Conservation (phyloP, 2,888 invertebrate species). For the Drosophila infuscata region DNA sequence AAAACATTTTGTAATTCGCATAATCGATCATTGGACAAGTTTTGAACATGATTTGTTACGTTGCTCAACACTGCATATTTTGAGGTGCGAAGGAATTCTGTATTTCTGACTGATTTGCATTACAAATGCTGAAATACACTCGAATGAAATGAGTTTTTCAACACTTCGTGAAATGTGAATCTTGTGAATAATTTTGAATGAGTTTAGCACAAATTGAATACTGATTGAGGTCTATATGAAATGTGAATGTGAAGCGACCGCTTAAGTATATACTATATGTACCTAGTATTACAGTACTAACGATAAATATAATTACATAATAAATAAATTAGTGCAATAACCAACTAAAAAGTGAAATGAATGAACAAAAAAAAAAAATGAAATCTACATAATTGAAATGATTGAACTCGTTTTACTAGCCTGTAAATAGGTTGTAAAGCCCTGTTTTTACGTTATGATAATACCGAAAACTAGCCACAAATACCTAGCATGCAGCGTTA, state of each 20-base stretch:
- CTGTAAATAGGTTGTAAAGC: slow-evolving; percentile 85
- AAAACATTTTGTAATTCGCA: neutral
- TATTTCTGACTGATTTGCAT: neutral
- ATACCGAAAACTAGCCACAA: slow-evolving; percentile 54
- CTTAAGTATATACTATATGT: slow-evolving; percentile 29
- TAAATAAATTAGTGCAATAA: slow-evolving; percentile 45
- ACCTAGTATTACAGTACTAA: slow-evolving; percentile 40
- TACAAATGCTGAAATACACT: neutral
- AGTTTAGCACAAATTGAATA: slow-evolving; percentile 1
- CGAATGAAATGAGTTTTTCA: neutral
- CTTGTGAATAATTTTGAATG: neutral
- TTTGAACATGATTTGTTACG: neutral
- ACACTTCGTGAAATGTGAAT: neutral
- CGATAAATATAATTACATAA: slow-evolving; percentile 22
- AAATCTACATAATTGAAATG: slow-evolving; percentile 53
- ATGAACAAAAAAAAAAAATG: slow-evolving; percentile 15
- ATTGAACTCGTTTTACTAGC: slow-evolving; percentile 85
- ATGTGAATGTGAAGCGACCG: slow-evolving; percentile 15
- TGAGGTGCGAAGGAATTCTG: neutral
- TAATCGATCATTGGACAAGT: neutral
- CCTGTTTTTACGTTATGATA: slow-evolving; percentile 82
- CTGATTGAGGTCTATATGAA: slow-evolving; percentile 1
- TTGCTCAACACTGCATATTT: neutral
- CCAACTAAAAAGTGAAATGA: slow-evolving; percentile 28
- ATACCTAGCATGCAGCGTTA: slow-evolving; percentile 80